Conservation (phyloP, 2,113 vertebrate genomes). For the Vidua chalybeata region DNA sequence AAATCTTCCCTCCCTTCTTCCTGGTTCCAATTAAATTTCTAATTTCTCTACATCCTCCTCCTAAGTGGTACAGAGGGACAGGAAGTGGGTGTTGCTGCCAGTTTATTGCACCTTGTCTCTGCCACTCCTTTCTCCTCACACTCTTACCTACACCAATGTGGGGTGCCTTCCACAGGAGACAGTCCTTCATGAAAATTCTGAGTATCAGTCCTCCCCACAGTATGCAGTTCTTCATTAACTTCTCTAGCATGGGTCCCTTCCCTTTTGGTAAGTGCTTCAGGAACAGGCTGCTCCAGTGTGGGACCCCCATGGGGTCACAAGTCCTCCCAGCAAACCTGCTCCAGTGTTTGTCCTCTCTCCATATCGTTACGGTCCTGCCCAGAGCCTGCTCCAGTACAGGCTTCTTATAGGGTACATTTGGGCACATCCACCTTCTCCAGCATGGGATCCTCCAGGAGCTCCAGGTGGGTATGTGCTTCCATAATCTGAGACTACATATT, state of each 20-base stretch:
- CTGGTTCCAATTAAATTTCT: not conserved
- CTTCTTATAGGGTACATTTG: rapidly evolving
- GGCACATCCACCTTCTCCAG: not conserved
- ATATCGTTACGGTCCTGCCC: too few species aligned
- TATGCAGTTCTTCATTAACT: not conserved
- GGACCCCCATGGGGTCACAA: rapidly evolving
- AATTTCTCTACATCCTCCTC: not conserved
- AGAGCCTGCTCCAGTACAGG: not conserved
- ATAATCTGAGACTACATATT: not conserved
- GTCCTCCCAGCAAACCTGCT: not conserved
- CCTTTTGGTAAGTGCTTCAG: not conserved
- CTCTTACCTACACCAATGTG: not conserved
- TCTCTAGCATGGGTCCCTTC: rapidly evolving
- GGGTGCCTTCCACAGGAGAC: rapidly evolving
- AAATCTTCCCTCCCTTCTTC: not conserved
- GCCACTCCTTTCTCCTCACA: not conserved
- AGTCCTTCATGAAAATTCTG: not conserved
- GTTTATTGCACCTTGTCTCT: not conserved
- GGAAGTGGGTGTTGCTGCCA: rapidly evolving
- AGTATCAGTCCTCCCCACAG: rapidly evolving
- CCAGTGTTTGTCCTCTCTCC: not conserved
- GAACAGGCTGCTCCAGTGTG: not conserved
- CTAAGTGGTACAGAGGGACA: rapidly evolving
- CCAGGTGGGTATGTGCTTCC: not conserved
- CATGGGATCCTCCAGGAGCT: rapidly evolving